Base-by-base conservation (phyloP, 2,888 invertebrate species). In the Agrochola macilenta region DNA sequence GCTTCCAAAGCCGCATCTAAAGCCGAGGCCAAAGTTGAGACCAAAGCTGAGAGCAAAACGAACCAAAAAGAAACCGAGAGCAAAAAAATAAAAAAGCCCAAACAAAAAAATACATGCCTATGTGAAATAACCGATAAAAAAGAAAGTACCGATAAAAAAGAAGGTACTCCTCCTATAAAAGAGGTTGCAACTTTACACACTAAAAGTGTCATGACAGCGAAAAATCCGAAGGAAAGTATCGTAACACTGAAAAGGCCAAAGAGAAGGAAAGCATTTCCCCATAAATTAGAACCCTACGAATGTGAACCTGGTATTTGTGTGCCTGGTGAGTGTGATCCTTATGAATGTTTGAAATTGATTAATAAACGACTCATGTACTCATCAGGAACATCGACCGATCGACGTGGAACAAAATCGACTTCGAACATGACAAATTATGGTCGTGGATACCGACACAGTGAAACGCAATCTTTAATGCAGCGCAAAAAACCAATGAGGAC, bases 241-340 rank as follows among this genome's bases (percentile, higher is more conserved):
- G 63, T 72, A 63, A 54, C 64, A 46, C 12, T 30, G 46, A 77
- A 79, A 73, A 77, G 12, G 8, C 12, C 58, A 2, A 49, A 52
- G n/a, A 30, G 64, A 70, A 74, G 65, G n/a, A 80, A 64, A 54
- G n/a, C 73, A 11, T 77, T 58, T 60, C 43, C 76, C 7, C 69
- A 85, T 60, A 85, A 85, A 65, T 79, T 85, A 68, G 57, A 81
- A 61, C 88, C 88, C 26, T 85, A 87, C 57, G 90, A 91, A 85
- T 92, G 92, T 86, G 89, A 88, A 70, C 88, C 84, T 58, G 84
- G 82, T 49, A 63, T 88, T 61, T 91, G 90, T 76, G 74, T 88
- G 23, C 91, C 91, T 23, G 91, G 88, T 49, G 83, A 89, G 76
- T 91, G 90, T 76, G 86, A 92, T 84, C 90, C 92, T n/a, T 85